Evolutionary conservation across 2,113 vertebrate genomes (phyloP).

Genomic region (Phycodurus eques): DNA sequence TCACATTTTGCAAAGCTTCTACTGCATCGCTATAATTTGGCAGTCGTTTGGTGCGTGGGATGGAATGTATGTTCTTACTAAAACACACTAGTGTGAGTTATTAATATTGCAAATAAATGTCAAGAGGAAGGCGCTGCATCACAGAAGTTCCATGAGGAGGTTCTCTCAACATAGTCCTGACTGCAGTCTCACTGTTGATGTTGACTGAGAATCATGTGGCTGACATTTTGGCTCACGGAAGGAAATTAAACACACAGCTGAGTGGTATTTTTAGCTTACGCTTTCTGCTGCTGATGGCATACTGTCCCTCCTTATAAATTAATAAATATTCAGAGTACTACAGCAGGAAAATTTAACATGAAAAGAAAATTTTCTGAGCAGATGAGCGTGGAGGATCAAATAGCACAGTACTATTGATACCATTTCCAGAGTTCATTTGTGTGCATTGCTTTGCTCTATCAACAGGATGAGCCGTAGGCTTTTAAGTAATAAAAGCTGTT

Average conservation of each 20-base stretch:
- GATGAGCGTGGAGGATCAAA: background rate
- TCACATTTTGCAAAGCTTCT: slow-evolving; percentile 47
- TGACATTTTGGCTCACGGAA: slow-evolving; percentile 8
- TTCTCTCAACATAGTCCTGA: background rate
- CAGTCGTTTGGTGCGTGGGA: background rate
- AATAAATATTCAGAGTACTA: background rate
- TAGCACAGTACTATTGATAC: background rate
- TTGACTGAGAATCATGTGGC: slow-evolving; percentile 3
- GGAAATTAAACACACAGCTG: slow-evolving; percentile 11
- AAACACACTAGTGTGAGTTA: background rate
- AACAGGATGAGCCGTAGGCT: background rate
- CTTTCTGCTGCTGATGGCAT: background rate
- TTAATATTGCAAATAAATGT: slow-evolving; percentile 11
- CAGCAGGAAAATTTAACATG: background rate
- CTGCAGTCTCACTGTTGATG: background rate
- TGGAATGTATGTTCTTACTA: background rate
- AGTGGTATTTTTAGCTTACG: background rate
- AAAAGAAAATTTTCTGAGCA: background rate
- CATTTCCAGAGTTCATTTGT: slow-evolving; percentile 4
- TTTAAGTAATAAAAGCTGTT: slow-evolving; percentile 18
- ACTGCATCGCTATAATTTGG: slow-evolving; percentile 32
- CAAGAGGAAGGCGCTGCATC: slow-evolving; percentile 23
- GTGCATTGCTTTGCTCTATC: background rate
- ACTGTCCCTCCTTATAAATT: background rate
- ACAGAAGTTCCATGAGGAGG: slow-evolving; percentile 28